These are phyloP conservation scores for Caranx melampygus DNA, from an alignment of 2,113 vertebrate genomes.

Conservation along the genomic window DNA sequence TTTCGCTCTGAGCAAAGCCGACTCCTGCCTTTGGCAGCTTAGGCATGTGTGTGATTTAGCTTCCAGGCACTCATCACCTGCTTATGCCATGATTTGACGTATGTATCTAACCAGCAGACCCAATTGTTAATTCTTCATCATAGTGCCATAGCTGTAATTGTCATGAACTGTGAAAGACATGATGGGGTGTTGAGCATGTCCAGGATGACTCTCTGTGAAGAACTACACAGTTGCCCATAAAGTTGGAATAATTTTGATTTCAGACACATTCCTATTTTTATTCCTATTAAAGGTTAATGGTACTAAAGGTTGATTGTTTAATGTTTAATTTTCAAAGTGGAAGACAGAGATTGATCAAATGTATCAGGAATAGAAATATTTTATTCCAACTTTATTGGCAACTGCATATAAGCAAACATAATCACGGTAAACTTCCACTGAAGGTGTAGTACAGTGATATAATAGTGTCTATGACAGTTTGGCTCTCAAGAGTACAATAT, in stretches of 20 bases:
- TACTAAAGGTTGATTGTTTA: no score
- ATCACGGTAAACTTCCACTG: slow-evolving; percentile 32
- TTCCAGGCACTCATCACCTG: slow-evolving; percentile 52
- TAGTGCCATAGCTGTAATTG: slow-evolving; percentile 57
- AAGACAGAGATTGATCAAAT: no score
- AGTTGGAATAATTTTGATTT: no score
- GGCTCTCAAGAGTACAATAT: neutral
- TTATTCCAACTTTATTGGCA: no score
- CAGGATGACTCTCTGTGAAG: neutral
- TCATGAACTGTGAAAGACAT: slow-evolving; percentile 54
- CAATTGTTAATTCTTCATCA: slow-evolving; percentile 30
- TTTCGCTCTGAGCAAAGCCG: slow-evolving; percentile 2
- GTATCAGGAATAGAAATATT: no score
- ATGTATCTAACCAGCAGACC: slow-evolving; percentile 37
- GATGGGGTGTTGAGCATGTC: slow-evolving; percentile 26
- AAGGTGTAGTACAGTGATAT: neutral
- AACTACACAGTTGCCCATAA: neutral
- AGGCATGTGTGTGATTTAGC: slow-evolving; percentile 20
- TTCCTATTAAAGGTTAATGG: no score
- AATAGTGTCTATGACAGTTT: neutral
- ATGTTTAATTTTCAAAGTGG: no score
- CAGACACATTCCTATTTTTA: no score
- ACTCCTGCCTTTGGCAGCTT: slow-evolving; percentile 21
- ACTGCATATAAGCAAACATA: slow-evolving; percentile 40
- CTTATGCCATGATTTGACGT: slow-evolving; percentile 48